Evolutionary conservation across 2,113 vertebrate species (phyloP).

Genomic region (Dipodomys ordii): DNA sequence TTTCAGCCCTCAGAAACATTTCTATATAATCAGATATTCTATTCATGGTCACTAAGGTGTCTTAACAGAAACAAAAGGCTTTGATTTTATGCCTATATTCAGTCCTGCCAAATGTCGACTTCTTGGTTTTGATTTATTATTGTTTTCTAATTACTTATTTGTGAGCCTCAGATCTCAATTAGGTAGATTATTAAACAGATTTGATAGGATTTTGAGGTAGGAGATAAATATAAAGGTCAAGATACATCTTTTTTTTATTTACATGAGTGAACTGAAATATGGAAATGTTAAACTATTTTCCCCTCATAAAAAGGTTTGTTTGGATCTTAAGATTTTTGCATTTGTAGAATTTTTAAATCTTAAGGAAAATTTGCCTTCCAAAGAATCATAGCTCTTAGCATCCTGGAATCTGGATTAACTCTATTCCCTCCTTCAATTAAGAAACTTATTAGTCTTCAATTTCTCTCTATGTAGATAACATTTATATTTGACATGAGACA

Average conservation of each 20-base stretch:
- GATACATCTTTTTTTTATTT: conserved; percentile 46
- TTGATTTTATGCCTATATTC: conserved; percentile 35
- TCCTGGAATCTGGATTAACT: conserved; percentile 59
- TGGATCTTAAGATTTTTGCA: conserved; percentile 22
- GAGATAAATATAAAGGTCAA: neutral
- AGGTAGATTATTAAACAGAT: conserved; percentile 26
- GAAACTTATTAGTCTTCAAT: conserved; percentile 68
- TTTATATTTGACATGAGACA: conserved; percentile 61
- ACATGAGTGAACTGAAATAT: neutral
- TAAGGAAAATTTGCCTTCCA: conserved; percentile 59
- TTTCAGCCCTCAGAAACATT: neutral
- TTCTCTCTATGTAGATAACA: conserved; percentile 56
- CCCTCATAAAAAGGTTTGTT: conserved; percentile 7
- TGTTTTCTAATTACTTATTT: conserved; percentile 38
- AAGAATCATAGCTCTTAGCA: conserved; percentile 48
- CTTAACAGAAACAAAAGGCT: conserved; percentile 25
- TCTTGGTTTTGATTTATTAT: conserved; percentile 45
- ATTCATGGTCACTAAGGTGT: neutral
- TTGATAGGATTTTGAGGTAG: conserved; percentile 6
- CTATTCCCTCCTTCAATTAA: conserved; percentile 38
- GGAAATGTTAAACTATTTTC: neutral
- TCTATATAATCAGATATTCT: neutral
- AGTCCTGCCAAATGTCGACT: neutral
- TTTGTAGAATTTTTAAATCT: conserved; percentile 20
- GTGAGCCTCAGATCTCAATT: conserved; percentile 41